These are phyloP conservation scores for Lepidonotus clava DNA, from an alignment of 2,888 invertebrate genomes.

Conservation along the genomic window DNA sequence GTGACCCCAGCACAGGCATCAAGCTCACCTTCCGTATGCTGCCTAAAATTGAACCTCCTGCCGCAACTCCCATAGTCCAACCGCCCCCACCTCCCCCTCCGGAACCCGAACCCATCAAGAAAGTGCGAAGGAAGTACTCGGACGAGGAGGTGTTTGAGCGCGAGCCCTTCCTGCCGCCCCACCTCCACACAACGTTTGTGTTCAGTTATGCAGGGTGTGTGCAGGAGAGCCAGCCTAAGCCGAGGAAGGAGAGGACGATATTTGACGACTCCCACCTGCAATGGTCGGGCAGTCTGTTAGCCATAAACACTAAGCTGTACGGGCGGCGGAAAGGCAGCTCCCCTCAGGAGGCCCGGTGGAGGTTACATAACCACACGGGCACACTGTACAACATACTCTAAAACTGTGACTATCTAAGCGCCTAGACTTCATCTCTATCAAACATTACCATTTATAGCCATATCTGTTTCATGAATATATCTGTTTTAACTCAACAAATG, in stretches of 20 bases:
- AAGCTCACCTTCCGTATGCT: constrained; percentile 75
- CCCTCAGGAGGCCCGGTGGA: not conserved
- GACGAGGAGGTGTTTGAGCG: constrained; percentile 43
- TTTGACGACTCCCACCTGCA: constrained; percentile 46
- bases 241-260: constrained; percentile 27
- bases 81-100: constrained; percentile 6
- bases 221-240: constrained; percentile 35
- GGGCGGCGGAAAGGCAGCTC: constrained; percentile 29
- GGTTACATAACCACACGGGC: not conserved
- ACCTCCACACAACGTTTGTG: constrained; percentile 29
- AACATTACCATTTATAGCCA: too few relatives aligned
- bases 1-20: constrained; percentile 77
- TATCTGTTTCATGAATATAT: too few relatives aligned
- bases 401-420: too few relatives aligned
- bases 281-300: constrained; percentile 20
- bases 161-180: not conserved
- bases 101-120: not conserved
- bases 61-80: not conserved
- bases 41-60: constrained; percentile 57
- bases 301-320: not conserved
- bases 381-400: not conserved
- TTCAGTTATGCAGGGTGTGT: constrained; percentile 50
- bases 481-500: too few relatives aligned
- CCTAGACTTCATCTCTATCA: too few relatives aligned
- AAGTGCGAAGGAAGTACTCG: not conserved